phyloP scores from a whole-genome alignment of 2,888 invertebrate genomes.

The Lithophane socia region DNA sequence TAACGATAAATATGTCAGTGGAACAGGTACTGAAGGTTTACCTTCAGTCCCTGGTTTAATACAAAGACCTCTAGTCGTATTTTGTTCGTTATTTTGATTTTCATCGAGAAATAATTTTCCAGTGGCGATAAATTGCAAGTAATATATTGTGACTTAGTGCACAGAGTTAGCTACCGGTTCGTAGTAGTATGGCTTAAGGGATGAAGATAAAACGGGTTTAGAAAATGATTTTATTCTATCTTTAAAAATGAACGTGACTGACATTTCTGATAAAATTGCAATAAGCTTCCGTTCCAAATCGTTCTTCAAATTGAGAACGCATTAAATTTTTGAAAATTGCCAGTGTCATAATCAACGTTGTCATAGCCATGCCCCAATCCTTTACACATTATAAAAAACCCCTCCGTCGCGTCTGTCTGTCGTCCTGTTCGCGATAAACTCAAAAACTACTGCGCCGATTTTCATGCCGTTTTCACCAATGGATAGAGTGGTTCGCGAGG shows the following conservation, averaged over 20 bases:
- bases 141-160: slow-evolving; percentile 78
- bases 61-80: slow-evolving; percentile 61
- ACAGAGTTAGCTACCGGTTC: slow-evolving; percentile 76
- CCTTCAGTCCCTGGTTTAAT: slow-evolving; percentile 45
- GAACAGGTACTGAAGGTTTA: slow-evolving; percentile 37
- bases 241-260: not conserved
- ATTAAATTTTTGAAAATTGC: not conserved
- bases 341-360: not conserved
- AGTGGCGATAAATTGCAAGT: slow-evolving; percentile 80
- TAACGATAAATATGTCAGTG: slow-evolving; percentile 70
- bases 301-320: not conserved
- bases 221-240: not conserved
- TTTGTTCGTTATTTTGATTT: slow-evolving; percentile 71
- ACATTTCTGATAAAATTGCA: not conserved
- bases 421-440: too few species aligned
- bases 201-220: slow-evolving; percentile 1
- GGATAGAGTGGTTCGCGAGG: too few species aligned
- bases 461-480: too few species aligned
- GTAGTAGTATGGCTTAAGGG: slow-evolving; percentile 58
- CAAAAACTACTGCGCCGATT: too few species aligned
- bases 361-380: not conserved
- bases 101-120: slow-evolving; percentile 82
- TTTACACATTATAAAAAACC: too few species aligned
- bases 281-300: not conserved
- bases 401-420: too few species aligned